Percentiles rank a stretch among this genome's conserved stretches.
These are phyloP conservation scores for Speoplatyrhinus poulsoni DNA, from an alignment of 2,113 vertebrate species.

Conservation along the genomic window DNA sequence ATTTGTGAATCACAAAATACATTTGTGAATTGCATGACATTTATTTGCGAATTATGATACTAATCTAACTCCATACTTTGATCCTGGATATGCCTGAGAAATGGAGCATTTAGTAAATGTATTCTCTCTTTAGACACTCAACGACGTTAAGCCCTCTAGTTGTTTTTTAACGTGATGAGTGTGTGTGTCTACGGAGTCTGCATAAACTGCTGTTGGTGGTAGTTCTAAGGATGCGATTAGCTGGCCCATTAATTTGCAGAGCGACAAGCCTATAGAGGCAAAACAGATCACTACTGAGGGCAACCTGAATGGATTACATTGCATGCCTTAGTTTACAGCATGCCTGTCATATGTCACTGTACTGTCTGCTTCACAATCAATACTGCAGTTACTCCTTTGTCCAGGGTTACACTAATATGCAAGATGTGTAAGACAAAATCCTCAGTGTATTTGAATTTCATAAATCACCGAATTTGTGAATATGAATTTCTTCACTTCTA, in stretches of 20 bases:
- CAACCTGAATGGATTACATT: not conserved
- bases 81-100: not conserved
- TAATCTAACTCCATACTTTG: too few species aligned
- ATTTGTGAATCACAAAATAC: too few species aligned
- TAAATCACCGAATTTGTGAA: too few species aligned
- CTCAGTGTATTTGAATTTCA: too few species aligned
- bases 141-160: not conserved
- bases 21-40: too few species aligned
- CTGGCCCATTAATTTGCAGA: conserved; percentile 21
- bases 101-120: not conserved
- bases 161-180: not conserved
- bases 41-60: too few species aligned
- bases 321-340: not conserved
- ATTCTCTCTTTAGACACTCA: not conserved
- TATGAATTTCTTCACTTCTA: too few species aligned
- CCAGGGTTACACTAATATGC: too few species aligned
- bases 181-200: not conserved
- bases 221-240: conserved; percentile 13
- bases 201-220: conserved; percentile 4
- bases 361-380: too few species aligned
- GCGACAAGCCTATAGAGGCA: conserved; percentile 5
- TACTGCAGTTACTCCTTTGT: too few species aligned
- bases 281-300: not conserved
- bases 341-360: not conserved
- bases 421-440: too few species aligned